Evolutionary conservation across 2,113 vertebrate species (phyloP).

Genomic region (Vicugna pacos): DNA sequence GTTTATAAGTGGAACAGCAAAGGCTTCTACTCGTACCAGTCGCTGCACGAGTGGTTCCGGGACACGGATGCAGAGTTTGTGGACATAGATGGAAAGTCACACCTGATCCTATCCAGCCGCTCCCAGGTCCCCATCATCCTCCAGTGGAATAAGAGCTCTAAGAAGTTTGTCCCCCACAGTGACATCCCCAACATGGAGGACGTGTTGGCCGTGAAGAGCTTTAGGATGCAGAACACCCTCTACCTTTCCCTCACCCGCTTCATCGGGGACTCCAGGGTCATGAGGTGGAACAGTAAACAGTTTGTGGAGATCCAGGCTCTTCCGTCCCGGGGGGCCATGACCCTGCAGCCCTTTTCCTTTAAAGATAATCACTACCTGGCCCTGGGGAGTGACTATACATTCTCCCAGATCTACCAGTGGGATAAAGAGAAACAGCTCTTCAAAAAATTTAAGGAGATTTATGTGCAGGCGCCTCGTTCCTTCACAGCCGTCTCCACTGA

Average conservation of each 20-base stretch:
- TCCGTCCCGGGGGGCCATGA: conserved; percentile 97
- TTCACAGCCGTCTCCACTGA: conserved; percentile 98
- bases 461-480: conserved; percentile 96
- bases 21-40: conserved; percentile 98
- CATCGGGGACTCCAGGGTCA: conserved; percentile 97
- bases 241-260: conserved; percentile 97
- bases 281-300: conserved; percentile 95
- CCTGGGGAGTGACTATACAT: conserved; percentile 98
- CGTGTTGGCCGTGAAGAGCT: conserved; percentile 96
- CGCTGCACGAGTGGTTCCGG: conserved; percentile 97
- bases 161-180: conserved; percentile 94
- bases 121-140: conserved; percentile 98
- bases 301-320: conserved; percentile 96
- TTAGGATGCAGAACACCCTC: conserved; percentile 92
- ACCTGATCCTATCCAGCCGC: conserved; percentile 96
- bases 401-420: conserved; percentile 98
- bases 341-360: conserved; percentile 95
- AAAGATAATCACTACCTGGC: conserved; percentile 95
- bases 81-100: conserved; percentile 94
- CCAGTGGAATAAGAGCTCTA: conserved; percentile 95
- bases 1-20: conserved; percentile 99
- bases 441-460: conserved; percentile 96
- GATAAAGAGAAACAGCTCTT: conserved; percentile 93
- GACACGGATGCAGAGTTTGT: conserved; percentile 97
- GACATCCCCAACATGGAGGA: conserved; percentile 99